phyloP scores from a whole-genome alignment of 2,113 vertebrate genomes.

The Cynoglossus semilaevis region DNA sequence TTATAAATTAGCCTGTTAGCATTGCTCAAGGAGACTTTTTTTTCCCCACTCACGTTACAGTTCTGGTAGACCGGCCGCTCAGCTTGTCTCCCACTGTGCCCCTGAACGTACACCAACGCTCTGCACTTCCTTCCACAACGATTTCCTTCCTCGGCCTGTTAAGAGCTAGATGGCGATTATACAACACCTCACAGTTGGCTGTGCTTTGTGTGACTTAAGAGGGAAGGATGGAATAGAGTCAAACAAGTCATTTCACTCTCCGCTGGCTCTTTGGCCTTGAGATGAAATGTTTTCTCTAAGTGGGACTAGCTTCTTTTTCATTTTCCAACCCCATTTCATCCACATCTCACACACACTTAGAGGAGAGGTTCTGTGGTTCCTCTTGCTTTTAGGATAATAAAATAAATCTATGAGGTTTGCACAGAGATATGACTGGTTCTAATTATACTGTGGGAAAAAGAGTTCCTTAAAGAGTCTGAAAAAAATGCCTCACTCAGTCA shows the following conservation, averaged over 20 bases:
- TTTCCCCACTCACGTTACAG: not conserved
- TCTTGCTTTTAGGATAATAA: slow-evolving; percentile 25
- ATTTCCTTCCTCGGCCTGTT: slow-evolving; percentile 56
- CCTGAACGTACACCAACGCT: slow-evolving; percentile 44
- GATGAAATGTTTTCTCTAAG: slow-evolving; percentile 58
- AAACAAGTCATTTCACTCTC: slow-evolving; percentile 71
- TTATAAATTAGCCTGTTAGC: not conserved
- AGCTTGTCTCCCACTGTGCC: slow-evolving; percentile 46
- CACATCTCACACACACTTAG: slow-evolving; percentile 8
- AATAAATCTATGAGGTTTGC: slow-evolving; percentile 11
- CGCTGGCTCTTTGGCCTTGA: slow-evolving; percentile 61
- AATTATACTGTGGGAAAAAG: slow-evolving; percentile 16
- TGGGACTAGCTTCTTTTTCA: slow-evolving; percentile 28
- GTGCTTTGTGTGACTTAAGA: slow-evolving; percentile 67
- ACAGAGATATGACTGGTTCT: slow-evolving; percentile 11
- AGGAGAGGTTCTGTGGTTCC: slow-evolving; percentile 9
- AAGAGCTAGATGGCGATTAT: slow-evolving; percentile 53
- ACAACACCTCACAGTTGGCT: slow-evolving; percentile 57
- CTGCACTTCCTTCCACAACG: slow-evolving; percentile 58
- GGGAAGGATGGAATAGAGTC: slow-evolving; percentile 65
- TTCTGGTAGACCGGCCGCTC: slow-evolving; percentile 19
- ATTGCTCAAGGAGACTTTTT: not conserved
- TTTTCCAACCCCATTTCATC: slow-evolving; percentile 33
- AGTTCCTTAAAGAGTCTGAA: slow-evolving; percentile 7
- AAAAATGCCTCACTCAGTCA: no score